Base-by-base conservation (phyloP, 30 jellyfish, hydroid and myxozoan species). In the Sanderia malayensis region DNA sequence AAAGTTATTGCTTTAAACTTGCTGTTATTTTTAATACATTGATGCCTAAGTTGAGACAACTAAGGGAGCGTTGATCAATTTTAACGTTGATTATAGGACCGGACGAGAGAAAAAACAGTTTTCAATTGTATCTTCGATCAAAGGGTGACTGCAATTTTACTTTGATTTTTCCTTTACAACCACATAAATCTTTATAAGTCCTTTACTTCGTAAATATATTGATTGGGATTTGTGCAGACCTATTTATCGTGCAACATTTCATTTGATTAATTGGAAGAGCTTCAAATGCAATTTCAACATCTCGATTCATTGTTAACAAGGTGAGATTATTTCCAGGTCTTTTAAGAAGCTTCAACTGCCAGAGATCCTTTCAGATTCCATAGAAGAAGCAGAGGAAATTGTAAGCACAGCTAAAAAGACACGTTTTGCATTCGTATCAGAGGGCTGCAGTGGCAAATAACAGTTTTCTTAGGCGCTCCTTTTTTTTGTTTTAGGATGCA, bases 371-470 rank as follows among this genome's bases (percentile, higher is more conserved):
- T 68, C 89, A 10, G 91, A 78, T 29, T 86, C 89, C 53, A 95
- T 72, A 2, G 95, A 58, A 44, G 96, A 87, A 34, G 96, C 92
- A 6, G 91, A 79, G 3, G 96, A 87, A 60, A 67, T 87, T 85
- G 96, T 87, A 73, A 33, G 85, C 17, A 0, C 31, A 11, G n/a
- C 10, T 67, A 19, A n/a, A n/a, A n/a, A n/a, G n/a, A n/a, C n/a
- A n/a, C n/a, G n/a, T n/a, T n/a, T n/a, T n/a, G n/a, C n/a, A n/a
- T n/a, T n/a, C n/a, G n/a, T n/a, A n/a, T n/a, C n/a, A n/a, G n/a
- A n/a, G n/a, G n/a, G n/a, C n/a, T n/a, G n/a, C n/a, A n/a, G n/a
- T n/a, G n/a, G n/a, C n/a, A n/a, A n/a, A n/a, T n/a, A n/a, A n/a
- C n/a, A n/a, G n/a, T n/a, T n/a, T n/a, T n/a, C n/a, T n/a, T n/a